Base-by-base conservation (phyloP, 2,888 invertebrate species). In the Hyalella azteca region DNA sequence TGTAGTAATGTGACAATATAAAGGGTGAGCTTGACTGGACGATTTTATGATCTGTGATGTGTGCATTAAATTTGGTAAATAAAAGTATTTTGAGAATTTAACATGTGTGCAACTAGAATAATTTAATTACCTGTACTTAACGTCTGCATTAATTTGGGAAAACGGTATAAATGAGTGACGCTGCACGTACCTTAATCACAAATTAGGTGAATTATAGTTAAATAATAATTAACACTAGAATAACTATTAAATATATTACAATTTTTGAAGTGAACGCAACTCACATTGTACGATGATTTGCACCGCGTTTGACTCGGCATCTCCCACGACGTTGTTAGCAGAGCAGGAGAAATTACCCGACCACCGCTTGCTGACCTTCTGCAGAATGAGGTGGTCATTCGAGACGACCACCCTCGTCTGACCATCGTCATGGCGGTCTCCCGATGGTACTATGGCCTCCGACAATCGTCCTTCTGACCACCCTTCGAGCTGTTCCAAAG, bases 321-420 rank as follows among this genome's bases (percentile, higher is more conserved):
- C 82, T 1, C 82, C 82, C 7, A 82, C 82, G 4, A 82, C 82
- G 45, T 80, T 82, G 54, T 78, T 78, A 29, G 79, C 80, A 11
- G 75, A 66, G 76, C 81, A 81, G 4, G 73, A 45, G 48, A 77
- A 81, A 48, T 66, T 45, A 26, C 81, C 81, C n/a, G 79, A 79
- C 81, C 81, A 81, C 9, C 39, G 54, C 15, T 79, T 45, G 49
- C 50, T 78, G 73, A 81, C 78, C 4, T 60, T n/a, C 49, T 81
- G 81, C 32, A 81, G 75, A 11, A 81, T 79, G 26, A 81, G 41
- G 60, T 81, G 81, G 45, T 79, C 75, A 50, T 78, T 54, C 9
- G 81, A 79, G 26, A 79, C 81, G 39, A 81, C 59, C 7, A 81
- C 79, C 4, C 81, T 77, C 3, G 45, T 75, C 22, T 4, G 19